Base-by-base conservation (phyloP, 53 echinoderm and acorn worm species). In the Henricia sp. region DNA sequence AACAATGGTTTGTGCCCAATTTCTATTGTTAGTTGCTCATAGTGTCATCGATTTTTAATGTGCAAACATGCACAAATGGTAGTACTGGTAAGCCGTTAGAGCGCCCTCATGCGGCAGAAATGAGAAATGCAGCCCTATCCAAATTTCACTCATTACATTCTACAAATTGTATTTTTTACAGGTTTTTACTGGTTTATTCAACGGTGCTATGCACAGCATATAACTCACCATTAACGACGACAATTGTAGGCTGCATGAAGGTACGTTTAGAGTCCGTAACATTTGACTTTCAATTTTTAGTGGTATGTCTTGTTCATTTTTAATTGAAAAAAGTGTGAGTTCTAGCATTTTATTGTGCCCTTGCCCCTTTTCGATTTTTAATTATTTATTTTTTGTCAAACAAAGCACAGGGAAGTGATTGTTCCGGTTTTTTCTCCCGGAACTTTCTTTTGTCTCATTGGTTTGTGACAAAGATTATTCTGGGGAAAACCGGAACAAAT, bases 111-210 rank as follows among this genome's bases (percentile, higher is more conserved):
- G n/a, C n/a, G n/a, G n/a, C n/a, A n/a, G n/a, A n/a, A n/a, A n/a
- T n/a, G n/a, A n/a, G n/a, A n/a, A n/a, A n/a, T n/a, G n/a, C n/a
- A n/a, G n/a, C n/a, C n/a, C n/a, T n/a, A n/a, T n/a, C n/a, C n/a
- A n/a, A n/a, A n/a, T n/a, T n/a, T n/a, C n/a, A n/a, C n/a, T n/a
- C n/a, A n/a, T n/a, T n/a, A n/a, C n/a, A n/a, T n/a, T n/a, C n/a
- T n/a, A n/a, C n/a, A n/a, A n/a, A n/a, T n/a, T n/a, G n/a, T n/a
- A n/a, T n/a, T n/a, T n/a, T 56, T 84, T 67, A 6, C 86, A 94
- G 94, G 26, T 94, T 96, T 96, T 57, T 96, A 43, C 71, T 96
- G 54, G 94, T 94, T 82, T 96, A 94, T 62, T 93, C 96, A 34
- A 88, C 92, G 36, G 68, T 96, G 52, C 53, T 96, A 1, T 96